Percentiles rank a stretch among this genome's conserved stretches.
Evolutionary conservation across 2,113 vertebrate species (phyloP).

Genomic region (Turdus rufiventris): DNA sequence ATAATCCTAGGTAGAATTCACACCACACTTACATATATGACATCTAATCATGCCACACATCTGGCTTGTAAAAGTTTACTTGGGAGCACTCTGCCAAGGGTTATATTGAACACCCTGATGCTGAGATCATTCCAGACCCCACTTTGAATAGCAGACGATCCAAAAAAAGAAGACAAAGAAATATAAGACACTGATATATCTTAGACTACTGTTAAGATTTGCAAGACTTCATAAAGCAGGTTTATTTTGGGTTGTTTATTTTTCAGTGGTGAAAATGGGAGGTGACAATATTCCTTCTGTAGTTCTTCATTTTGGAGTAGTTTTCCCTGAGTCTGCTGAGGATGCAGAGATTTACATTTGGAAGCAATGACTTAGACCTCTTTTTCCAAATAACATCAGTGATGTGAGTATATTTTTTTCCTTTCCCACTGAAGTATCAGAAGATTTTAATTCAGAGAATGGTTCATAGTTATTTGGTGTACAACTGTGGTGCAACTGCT

Average conservation of each 20-base stretch:
- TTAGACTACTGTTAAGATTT: neutral
- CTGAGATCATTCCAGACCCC: neutral
- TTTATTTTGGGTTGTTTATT: no score
- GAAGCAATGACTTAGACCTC: neutral
- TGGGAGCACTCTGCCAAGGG: neutral
- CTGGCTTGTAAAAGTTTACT: neutral
- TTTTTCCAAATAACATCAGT: neutral
- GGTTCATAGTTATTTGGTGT: neutral
- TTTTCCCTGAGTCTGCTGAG: neutral
- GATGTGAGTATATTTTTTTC: neutral
- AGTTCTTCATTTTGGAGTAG: neutral
- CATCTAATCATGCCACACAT: neutral
- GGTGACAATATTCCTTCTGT: neutral
- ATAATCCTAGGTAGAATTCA: neutral
- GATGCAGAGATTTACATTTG: neutral
- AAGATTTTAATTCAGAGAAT: neutral
- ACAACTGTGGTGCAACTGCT: neutral
- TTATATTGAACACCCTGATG: neutral
- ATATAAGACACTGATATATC: neutral
- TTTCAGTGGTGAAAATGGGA: neutral
- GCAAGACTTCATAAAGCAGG: neutral
- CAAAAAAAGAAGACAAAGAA: accelerated
- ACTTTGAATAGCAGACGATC: neutral
- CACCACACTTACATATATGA: neutral
- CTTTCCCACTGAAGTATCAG: neutral